Evolutionary conservation across 1,140 invertebrate genomes (phyloP).

Genomic region (Orius laevigatus): DNA sequence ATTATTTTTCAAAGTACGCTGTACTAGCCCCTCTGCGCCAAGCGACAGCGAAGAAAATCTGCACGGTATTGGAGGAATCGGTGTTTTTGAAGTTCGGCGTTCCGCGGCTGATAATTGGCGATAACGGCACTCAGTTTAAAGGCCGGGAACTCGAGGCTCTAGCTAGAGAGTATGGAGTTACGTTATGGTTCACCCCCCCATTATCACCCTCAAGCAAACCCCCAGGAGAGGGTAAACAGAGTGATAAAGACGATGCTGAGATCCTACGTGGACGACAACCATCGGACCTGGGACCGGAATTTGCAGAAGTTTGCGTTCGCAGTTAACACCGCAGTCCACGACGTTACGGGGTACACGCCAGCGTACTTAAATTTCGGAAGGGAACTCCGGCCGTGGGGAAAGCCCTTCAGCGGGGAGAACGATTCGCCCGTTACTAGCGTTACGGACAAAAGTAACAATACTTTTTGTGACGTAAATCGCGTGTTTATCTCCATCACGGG

Average conservation of each 20-base stretch:
- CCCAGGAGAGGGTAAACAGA: constrained; percentile 28
- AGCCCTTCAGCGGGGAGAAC: too few species aligned
- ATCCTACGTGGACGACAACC: constrained; percentile 24
- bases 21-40: constrained; percentile 22
- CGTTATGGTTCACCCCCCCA: constrained; percentile 5
- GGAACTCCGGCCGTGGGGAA: constrained; percentile 21
- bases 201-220: constrained; percentile 25
- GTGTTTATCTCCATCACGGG: too few species aligned
- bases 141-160: background rate
- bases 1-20: constrained; percentile 27
- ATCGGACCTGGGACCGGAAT: constrained; percentile 24
- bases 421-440: too few species aligned
- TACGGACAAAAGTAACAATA: too few species aligned
- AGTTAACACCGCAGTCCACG: too few species aligned
- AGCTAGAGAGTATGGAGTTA: constrained; percentile 1
- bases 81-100: constrained; percentile 7
- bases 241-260: constrained; percentile 27
- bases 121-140: constrained; percentile 12
- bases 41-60: constrained; percentile 18
- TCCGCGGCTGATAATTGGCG: constrained; percentile 1
- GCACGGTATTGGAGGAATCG: background rate
- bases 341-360: constrained; percentile 25
- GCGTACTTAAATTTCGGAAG: constrained; percentile 26
- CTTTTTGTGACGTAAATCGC: too few species aligned
- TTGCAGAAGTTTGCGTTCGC: constrained; percentile 27